Base-by-base conservation (phyloP, 2,888 invertebrate genomes). In the Rhyacophila evoluta region DNA sequence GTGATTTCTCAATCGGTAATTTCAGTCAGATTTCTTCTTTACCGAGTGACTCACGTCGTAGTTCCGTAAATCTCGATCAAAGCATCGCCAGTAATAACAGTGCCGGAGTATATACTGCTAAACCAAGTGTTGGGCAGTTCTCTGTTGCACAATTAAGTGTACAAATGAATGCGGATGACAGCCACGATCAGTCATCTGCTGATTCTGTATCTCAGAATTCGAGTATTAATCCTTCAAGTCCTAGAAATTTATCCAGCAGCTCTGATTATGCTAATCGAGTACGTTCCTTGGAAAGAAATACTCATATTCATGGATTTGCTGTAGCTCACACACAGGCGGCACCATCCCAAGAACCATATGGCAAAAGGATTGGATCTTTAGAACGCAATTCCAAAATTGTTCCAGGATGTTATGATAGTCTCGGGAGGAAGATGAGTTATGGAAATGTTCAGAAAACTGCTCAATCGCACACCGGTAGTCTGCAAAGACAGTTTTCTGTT, bases 261-360 rank as follows among this genome's bases (percentile, higher is more conserved):
- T 79, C 80, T 1, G 77, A 78, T 39, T 88, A 88, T 11, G 82
- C 86, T 1, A 88, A 89, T 78, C 84, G 89, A 1, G 89, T 90
- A n/a, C 83, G 89, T 29, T 90, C 89, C 2, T 83, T 90, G 1
- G 90, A 90, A 72, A 84, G 90, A 0, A 87, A 85, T 41, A 86
- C 88, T 0, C 83, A 83, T 36, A 82, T 83, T 37, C 82, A 83
- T 25, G 72, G 81, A 19, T 81, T 77, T 72, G 75, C 82, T 41
- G 55, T 55, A 55, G 74, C 79, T 12, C 39, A 80, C 15, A 74
- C 80, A 15, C 82, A 81, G 67, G 83, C 88, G 1, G 83, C 85
- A 0, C 77, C 84, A 0, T 85, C 85, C 0, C 55, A 55, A 55
- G 89, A 88, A 39, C 83, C 89, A 0, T 87, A 85, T 1, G 86